Evolutionary conservation across 2,888 invertebrate genomes (phyloP), one percentile per base, ranked within the genome.

Genomic region (Petrolisthes cinctipes): DNA sequence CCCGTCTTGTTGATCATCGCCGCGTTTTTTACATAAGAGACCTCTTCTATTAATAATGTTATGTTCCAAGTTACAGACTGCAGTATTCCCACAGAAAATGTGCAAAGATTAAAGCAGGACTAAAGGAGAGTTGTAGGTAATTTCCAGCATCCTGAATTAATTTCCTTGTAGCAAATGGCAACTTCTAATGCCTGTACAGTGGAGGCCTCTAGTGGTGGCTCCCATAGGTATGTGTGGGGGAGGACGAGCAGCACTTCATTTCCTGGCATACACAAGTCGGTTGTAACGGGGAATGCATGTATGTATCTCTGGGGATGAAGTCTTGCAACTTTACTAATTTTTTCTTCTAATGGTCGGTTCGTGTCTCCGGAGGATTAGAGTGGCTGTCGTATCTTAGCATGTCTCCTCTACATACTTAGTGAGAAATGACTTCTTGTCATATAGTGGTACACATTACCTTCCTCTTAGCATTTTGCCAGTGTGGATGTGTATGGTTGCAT

Each of bases 191-290:
- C n/a, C 71, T 20, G 71, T 71, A 6, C 11, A 20, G 71, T 71
- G 71, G 71, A 71, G 71, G 14, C 71, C 71, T 71, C 71, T 71
- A 71, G 71, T 20, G 71, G 71, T 20, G 20, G 71, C 14, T 71
- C 20, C n/a, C 17, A n/a, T n/a, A 71, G 20, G n/a, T 11, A n/a
- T 71, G 14, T 71, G 71, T 71, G 71, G 71, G 71, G 71, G 71
- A 71, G 71, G 71, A 80, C 57, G 56, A n/a, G 56, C n/a, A n/a
- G 23, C 80, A 80, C 80, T 78, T 53, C 54, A 78, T 20, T 53
- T 78, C 51, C 54, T 53, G 51, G 54, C 54, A 78, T 78, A 37
- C 37, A 37, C 54, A 37, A 9, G 37, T 75, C 37, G 37, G 37
- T 23, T n/a, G 9, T 4, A 17, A 23, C 20, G 20, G 37, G 20